phyloP scores from a whole-genome alignment of 2,113 vertebrate species.

The Phasianus colchicus region DNA sequence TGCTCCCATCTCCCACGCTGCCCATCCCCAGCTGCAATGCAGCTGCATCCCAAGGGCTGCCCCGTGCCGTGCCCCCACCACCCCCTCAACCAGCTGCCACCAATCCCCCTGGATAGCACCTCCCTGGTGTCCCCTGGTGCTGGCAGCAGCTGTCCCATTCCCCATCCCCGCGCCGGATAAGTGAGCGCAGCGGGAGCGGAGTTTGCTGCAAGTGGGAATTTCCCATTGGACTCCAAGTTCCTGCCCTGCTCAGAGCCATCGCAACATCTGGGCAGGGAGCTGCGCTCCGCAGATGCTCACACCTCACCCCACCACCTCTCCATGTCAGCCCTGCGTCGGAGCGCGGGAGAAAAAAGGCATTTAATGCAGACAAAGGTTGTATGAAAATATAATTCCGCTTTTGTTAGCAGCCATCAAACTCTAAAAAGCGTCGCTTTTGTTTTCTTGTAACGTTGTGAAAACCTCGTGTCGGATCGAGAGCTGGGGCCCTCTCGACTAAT shows the following conservation, averaged over 20 bases:
- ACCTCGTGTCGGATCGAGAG: conserved; percentile 78
- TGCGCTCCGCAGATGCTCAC: no score
- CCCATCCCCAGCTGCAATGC: rapidly evolving
- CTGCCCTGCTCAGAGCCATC: neutral
- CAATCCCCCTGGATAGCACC: neutral
- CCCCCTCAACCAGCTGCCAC: neutral
- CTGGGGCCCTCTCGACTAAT: conserved; percentile 78
- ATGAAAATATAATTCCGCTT: conserved; percentile 80
- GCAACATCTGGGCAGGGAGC: no score
- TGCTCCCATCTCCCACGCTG: neutral
- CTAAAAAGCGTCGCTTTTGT: conserved; percentile 78
- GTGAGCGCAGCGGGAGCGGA: neutral
- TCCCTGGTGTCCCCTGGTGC: neutral
- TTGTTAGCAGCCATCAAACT: conserved; percentile 80
- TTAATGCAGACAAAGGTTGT: conserved; percentile 77
- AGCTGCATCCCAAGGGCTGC: rapidly evolving
- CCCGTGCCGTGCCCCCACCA: neutral
- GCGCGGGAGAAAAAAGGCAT: conserved; percentile 13
- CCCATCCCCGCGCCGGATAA: neutral
- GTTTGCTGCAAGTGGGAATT: neutral
- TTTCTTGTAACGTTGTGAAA: conserved; percentile 80
- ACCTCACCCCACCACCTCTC: neutral
- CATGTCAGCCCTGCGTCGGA: neutral
- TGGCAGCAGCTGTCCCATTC: neutral
- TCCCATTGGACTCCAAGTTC: neutral